Conservation (phyloP, 2,888 invertebrate genomes). For the Euphydryas editha region DNA sequence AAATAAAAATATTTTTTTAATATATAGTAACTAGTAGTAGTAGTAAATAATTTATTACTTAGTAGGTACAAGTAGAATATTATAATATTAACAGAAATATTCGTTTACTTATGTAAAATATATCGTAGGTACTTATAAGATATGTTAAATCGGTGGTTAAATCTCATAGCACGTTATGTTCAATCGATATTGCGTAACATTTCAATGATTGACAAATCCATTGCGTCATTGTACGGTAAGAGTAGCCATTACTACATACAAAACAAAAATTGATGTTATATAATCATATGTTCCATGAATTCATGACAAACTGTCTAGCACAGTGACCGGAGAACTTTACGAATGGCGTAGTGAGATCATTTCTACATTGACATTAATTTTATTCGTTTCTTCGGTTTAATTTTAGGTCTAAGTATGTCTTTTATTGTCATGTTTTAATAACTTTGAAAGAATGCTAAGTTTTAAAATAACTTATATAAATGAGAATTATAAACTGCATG, state of each 20-base stretch:
- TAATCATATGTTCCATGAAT: not conserved
- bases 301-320: conserved; percentile 1
- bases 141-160: not conserved
- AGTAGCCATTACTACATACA: not conserved
- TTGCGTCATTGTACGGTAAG: conserved; percentile 10
- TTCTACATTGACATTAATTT: not conserved
- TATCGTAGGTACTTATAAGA: not conserved
- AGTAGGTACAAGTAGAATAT: too few species aligned
- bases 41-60: too few species aligned
- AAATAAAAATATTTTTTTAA: too few species aligned
- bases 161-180: not conserved
- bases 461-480: too few species aligned
- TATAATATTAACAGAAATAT: too few species aligned
- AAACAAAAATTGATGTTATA: not conserved
- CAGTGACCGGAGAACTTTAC: not conserved
- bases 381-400: not conserved
- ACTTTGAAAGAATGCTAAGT: too few species aligned
- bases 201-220: conserved; percentile 6
- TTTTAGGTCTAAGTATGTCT: too few species aligned
- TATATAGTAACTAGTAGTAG: too few species aligned
- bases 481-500: too few species aligned
- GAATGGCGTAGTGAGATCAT: not conserved
- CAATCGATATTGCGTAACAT: not conserved
- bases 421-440: too few species aligned
- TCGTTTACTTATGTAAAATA: too few species aligned